A percentile compares a stretch with the other conserved stretches of the same genome.
Conservation (phyloP, 2,888 invertebrate genomes). For the Oscheius onirici region DNA sequence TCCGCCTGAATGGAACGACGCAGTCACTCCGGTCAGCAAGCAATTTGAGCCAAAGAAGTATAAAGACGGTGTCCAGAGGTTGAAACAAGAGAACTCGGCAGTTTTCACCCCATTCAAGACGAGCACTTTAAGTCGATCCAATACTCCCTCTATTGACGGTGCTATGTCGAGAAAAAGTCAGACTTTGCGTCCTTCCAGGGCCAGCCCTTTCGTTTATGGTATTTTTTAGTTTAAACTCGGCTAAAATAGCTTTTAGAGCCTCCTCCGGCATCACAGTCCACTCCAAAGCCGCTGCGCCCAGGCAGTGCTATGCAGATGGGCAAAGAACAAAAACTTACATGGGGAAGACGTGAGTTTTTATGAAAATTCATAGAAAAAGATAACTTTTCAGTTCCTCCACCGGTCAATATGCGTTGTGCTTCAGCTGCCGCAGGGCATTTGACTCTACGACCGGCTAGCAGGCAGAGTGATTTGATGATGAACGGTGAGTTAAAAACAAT, state of each 20-base stretch:
- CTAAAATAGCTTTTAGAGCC: slow-evolving; percentile 19
- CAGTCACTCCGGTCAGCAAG: slow-evolving; percentile 18
- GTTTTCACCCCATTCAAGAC: slow-evolving; percentile 32
- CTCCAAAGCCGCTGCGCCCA: slow-evolving; percentile 30
- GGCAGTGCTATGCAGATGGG: slow-evolving; percentile 33
- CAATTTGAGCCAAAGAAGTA: slow-evolving; percentile 31
- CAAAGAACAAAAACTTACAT: slow-evolving; percentile 35
- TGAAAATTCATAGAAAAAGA: slow-evolving; percentile 1
- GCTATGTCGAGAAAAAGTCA: slow-evolving; percentile 12
- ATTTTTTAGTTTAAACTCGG: neutral
- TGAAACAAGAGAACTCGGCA: slow-evolving; percentile 22
- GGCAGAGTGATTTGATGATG: slow-evolving; percentile 28
- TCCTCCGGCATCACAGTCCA: slow-evolving; percentile 31
- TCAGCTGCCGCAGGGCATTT: slow-evolving; percentile 21
- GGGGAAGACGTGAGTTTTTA: slow-evolving; percentile 36
- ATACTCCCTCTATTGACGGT: slow-evolving; percentile 17
- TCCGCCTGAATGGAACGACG: slow-evolving; percentile 10
- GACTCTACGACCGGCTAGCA: slow-evolving; percentile 28
- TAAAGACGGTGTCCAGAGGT: slow-evolving; percentile 21
- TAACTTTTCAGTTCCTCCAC: slow-evolving; percentile 21
- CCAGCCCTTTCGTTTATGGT: slow-evolving; percentile 35
- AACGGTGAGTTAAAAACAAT: slow-evolving; percentile 22
- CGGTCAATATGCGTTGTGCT: slow-evolving; percentile 11
- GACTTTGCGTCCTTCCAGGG: slow-evolving; percentile 26
- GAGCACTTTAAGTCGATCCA: slow-evolving; percentile 22